Percentiles rank a stretch among this genome's conserved stretches.
These are phyloP conservation scores for Thera britannica DNA, from an alignment of 2,888 invertebrate species.

Conservation along the genomic window DNA sequence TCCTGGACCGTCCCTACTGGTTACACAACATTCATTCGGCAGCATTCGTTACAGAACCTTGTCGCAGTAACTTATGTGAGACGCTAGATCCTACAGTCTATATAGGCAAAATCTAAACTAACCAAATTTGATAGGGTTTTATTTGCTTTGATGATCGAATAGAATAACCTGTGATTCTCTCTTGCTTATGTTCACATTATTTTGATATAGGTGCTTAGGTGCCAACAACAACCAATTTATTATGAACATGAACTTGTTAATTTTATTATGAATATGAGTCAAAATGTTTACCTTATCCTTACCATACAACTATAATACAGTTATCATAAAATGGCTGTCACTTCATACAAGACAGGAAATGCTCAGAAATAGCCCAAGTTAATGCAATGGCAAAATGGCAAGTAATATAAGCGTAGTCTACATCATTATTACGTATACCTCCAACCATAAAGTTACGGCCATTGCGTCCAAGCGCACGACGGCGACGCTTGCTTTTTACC, in stretches of 20 bases:
- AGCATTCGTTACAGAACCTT: slow-evolving; percentile 10
- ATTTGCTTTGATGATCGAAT: too few species aligned
- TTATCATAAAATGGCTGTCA: background rate
- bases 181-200: too few species aligned
- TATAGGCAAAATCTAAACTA: too few species aligned
- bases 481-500: slow-evolving; percentile 39
- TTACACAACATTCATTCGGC: slow-evolving; percentile 35
- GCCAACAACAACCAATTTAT: too few species aligned
- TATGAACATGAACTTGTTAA: too few species aligned
- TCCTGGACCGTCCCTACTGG: slow-evolving; percentile 41
- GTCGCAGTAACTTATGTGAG: background rate
- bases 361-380: background rate
- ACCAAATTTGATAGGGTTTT: background rate
- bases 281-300: too few species aligned
- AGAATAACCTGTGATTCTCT: too few species aligned
- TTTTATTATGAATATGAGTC: too few species aligned
- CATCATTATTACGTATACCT: slow-evolving; percentile 57
- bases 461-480: slow-evolving; percentile 52
- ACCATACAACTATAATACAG: background rate
- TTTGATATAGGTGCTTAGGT: too few species aligned
- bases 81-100: background rate
- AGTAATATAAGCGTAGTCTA: slow-evolving; percentile 34
- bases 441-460: slow-evolving; percentile 61
- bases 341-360: background rate
- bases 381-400: slow-evolving; percentile 1